Evolutionary conservation across 2,113 vertebrate species (phyloP).

Genomic region (Podarcis raffonei): DNA sequence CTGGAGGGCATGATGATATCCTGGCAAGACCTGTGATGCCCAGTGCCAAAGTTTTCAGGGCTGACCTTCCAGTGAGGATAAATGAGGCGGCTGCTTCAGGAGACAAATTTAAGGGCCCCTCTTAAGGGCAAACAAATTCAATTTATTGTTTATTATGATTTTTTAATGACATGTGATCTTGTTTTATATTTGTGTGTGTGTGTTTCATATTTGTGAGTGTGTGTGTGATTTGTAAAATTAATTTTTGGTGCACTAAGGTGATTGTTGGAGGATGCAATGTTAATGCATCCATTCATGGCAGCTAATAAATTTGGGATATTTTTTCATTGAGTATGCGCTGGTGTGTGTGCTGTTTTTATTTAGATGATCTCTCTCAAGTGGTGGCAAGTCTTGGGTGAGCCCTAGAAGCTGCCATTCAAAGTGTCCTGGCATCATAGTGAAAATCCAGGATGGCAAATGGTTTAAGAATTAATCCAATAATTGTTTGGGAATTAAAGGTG

Average conservation of each 20-base stretch:
- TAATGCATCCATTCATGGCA: neutral
- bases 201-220: too few relatives aligned
- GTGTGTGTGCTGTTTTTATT: neutral
- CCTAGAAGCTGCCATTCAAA: neutral
- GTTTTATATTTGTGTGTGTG: neutral
- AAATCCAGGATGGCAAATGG: neutral
- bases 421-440: fast-evolving
- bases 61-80: neutral
- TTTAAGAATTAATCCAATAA: neutral
- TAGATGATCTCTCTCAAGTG: neutral
- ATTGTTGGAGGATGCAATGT: neutral
- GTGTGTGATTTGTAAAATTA: neutral
- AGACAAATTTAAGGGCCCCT: neutral
- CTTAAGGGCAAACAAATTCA: neutral
- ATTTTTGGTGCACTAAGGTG: neutral
- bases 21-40: neutral
- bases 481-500: neutral
- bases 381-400: neutral
- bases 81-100: neutral
- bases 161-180: neutral
- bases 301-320: neutral
- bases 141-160: neutral
- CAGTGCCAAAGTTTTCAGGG: neutral
- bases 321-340: too few relatives aligned
- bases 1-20: neutral